Evolutionary conservation across 2,888 invertebrate species (phyloP), one percentile per base, ranked within the genome.

Genomic region (Acholoe squamosa): DNA sequence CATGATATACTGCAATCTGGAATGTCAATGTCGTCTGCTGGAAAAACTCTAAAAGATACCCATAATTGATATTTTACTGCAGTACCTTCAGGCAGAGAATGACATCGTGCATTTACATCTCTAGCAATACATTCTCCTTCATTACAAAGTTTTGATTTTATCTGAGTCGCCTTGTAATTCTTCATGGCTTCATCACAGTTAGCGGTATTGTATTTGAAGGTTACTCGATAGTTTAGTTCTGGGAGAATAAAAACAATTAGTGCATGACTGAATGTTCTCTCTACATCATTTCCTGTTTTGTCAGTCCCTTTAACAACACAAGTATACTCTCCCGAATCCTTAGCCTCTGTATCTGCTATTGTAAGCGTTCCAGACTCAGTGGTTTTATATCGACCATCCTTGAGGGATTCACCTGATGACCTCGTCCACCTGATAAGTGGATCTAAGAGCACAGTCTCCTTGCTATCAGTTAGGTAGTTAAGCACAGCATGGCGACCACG

Each of bases 131-230:
- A 84, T 28, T 19, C 28, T 33, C 1, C 3, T 1, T 1, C n/a
- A 5, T 33, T 43, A 16, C 84, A 84, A 33, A 84, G 84, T 10
- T 22, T 84, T 22, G 84, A 84, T 84, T 43, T 33, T 14, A 84
- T 33, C 16, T 51, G 34, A 34, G 84, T 25, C 33, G 43, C n/a
- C 33, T 84, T 34, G 16, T 33, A 19, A 22, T 84, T 33, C 34
- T 34, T 84, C 84, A 34, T 3, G 0, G 25, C 25, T 7, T 28
- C 28, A 71, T 71, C 71, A 71, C 71, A 71, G 71, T 0, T 5
- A 3, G 28, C 25, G 3, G 71, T 28, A 1, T 25, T 71, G 31
- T 71, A 71, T 71, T 71, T 71, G 14, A 71, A 5, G 25, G 0
- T 25, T 25, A 25, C 25, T 16, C 12, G 71, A 28, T 71, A 71